phyloP scores from a whole-genome alignment of 2,113 vertebrate species.

The Petrocephalus zakoni region DNA sequence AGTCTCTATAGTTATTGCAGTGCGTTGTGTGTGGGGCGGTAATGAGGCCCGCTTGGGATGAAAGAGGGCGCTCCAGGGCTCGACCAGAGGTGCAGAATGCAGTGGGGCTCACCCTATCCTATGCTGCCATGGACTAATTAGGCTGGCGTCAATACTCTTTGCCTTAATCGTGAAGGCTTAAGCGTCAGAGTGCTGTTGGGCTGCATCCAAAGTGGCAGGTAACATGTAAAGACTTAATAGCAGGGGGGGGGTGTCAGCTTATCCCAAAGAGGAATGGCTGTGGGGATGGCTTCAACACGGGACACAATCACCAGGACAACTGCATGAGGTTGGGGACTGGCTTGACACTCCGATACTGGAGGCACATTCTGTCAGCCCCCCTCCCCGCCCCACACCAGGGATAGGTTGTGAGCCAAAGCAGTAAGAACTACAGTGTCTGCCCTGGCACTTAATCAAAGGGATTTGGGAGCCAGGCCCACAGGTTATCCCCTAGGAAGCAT shows the following conservation, averaged over 20 bases:
- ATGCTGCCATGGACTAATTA: conserved; percentile 40
- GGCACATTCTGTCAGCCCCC: conserved; percentile 71
- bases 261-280: conserved; percentile 62
- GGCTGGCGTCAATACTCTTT: conserved; percentile 34
- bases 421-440: conserved; percentile 75
- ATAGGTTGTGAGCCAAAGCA: conserved; percentile 77
- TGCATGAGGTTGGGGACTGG: conserved; percentile 28
- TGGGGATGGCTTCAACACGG: background rate
- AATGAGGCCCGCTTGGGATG: conserved; percentile 26
- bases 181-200: conserved; percentile 28
- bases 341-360: conserved; percentile 70
- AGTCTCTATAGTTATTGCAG: background rate
- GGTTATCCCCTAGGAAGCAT: conserved; percentile 98
- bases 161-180: conserved; percentile 43
- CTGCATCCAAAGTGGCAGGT: conserved; percentile 41
- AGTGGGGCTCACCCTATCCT: conserved; percentile 38
- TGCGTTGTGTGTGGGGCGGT: conserved; percentile 8
- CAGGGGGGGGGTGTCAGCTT: conserved; percentile 57
- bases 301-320: background rate
- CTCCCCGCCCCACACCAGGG: conserved; percentile 55
- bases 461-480: conserved; percentile 94
- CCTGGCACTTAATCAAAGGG: conserved; percentile 99
- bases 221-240: conserved; percentile 59
- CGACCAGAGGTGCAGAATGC: conserved; percentile 32
- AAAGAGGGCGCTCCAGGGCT: conserved; percentile 25